Conservation (phyloP, 1,140 invertebrate species). For the Fopius arisanus region DNA sequence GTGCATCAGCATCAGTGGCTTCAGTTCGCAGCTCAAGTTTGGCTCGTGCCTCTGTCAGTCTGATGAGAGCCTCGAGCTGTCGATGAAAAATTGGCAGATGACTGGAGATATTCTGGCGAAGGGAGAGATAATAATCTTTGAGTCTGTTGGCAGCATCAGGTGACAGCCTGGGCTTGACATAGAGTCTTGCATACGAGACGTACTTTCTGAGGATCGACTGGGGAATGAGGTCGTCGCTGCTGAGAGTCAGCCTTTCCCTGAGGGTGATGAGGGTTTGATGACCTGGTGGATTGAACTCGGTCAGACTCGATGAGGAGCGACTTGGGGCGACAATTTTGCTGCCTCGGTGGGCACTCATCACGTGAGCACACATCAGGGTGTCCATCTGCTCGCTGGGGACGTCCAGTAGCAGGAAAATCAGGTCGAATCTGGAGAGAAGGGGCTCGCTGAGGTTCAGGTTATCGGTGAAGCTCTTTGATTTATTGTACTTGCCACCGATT, state of each 20-base stretch:
- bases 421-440: conserved; percentile 90
- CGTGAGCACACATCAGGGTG: conserved; percentile 80
- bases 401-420: conserved; percentile 92
- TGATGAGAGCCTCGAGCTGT: conserved; percentile 87
- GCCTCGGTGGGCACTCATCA: conserved; percentile 75
- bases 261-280: not conserved
- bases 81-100: conserved; percentile 81
- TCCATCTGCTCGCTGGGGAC: conserved; percentile 82
- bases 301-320: conserved; percentile 24
- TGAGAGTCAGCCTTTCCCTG: not conserved
- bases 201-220: conserved; percentile 74
- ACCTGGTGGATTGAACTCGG: not conserved
- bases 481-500: conserved; percentile 86
- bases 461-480: conserved; percentile 86
- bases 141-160: conserved; percentile 74
- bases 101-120: conserved; percentile 70
- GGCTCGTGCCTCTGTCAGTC: conserved; percentile 89
- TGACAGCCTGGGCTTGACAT: conserved; percentile 83
- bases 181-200: conserved; percentile 89
- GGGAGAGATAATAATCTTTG: conserved; percentile 83
- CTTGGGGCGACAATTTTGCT: conserved; percentile 21
- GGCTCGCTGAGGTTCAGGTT: conserved; percentile 89
- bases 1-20: conserved; percentile 81
- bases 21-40: conserved; percentile 83
- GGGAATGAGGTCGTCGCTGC: not conserved